These are phyloP conservation scores for Drosophila funebris DNA, from an alignment of 1,140 invertebrate species.

Conservation along the genomic window DNA sequence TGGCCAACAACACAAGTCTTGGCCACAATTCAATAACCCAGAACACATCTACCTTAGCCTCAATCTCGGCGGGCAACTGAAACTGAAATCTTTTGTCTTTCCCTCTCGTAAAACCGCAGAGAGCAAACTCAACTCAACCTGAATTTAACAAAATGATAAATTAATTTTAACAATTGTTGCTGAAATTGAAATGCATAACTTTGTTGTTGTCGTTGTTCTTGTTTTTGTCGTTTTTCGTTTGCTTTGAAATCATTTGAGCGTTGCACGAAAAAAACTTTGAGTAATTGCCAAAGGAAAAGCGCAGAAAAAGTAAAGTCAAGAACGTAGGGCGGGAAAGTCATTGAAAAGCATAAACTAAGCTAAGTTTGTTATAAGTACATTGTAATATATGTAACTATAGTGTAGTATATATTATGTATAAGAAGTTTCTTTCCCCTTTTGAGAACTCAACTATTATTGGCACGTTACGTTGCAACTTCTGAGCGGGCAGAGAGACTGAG, in stretches of 20 bases:
- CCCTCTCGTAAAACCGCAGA: neutral
- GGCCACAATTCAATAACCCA: constrained; percentile 17
- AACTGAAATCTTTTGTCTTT: constrained; percentile 1
- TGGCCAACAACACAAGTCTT: constrained; percentile 13
- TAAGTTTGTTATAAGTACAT: constrained; percentile 37
- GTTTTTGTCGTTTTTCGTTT: constrained; percentile 24
- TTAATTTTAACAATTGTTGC: constrained; percentile 61
- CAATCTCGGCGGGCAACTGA: neutral
- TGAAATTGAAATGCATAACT: constrained; percentile 63
- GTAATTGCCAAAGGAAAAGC: constrained; percentile 61
- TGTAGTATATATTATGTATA: constrained; percentile 32
- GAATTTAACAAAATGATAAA: constrained; percentile 50
- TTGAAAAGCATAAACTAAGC: constrained; percentile 32
- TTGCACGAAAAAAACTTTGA: constrained; percentile 68
- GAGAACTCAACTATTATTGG: constrained; percentile 74
- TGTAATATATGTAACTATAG: constrained; percentile 9
- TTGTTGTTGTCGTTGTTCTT: constrained; percentile 28
- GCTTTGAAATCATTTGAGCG: constrained; percentile 27
- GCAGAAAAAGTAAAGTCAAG: constrained; percentile 9
- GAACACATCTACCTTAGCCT: neutral
- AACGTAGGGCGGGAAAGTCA: neutral
- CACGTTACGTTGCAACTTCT: constrained; percentile 34
- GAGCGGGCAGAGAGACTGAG: neutral
- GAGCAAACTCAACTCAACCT: constrained; percentile 21
- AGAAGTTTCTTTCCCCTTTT: constrained; percentile 54